Evolutionary conservation across 1,140 invertebrate species (phyloP).

Genomic region (Rhagoletis zephyria): DNA sequence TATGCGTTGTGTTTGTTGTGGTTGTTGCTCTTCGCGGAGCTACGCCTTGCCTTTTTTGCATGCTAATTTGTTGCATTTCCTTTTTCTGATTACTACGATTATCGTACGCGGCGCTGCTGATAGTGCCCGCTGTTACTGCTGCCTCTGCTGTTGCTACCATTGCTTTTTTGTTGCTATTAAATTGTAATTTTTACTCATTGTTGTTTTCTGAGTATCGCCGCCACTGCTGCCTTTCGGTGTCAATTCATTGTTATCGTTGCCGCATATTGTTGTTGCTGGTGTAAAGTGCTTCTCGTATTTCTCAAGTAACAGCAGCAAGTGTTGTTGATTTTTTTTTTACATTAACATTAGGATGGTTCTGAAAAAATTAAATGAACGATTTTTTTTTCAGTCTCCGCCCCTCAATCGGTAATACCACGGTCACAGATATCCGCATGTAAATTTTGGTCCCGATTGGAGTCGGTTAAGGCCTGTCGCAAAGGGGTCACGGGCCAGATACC

Average conservation of each 20-base stretch:
- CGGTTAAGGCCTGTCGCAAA: too few species aligned
- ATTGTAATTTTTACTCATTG: slow-evolving; percentile 25
- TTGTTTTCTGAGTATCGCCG: neutral
- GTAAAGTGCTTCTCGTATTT: neutral
- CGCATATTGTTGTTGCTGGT: slow-evolving; percentile 3
- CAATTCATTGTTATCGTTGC: neutral
- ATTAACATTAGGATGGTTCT: too few species aligned
- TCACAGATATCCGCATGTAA: too few species aligned
- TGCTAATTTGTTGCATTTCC: slow-evolving; percentile 26
- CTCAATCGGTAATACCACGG: too few species aligned
- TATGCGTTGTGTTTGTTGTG: neutral
- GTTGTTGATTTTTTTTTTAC: neutral
- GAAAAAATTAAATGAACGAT: too few species aligned
- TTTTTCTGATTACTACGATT: slow-evolving; percentile 19
- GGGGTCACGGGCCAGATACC: too few species aligned
- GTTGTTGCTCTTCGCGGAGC: neutral
- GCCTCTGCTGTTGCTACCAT: neutral
- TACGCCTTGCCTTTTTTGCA: neutral
- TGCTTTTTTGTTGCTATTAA: neutral
- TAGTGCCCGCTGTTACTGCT: neutral
- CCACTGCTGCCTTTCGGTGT: neutral
- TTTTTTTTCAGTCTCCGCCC: too few species aligned
- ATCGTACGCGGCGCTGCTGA: neutral
- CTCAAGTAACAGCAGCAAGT: neutral
- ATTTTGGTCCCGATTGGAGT: too few species aligned